Percentiles rank a stretch among this genome's conserved stretches.
Evolutionary conservation across 2,888 invertebrate genomes (phyloP).

Genomic region (Acrocyrtus sp.): DNA sequence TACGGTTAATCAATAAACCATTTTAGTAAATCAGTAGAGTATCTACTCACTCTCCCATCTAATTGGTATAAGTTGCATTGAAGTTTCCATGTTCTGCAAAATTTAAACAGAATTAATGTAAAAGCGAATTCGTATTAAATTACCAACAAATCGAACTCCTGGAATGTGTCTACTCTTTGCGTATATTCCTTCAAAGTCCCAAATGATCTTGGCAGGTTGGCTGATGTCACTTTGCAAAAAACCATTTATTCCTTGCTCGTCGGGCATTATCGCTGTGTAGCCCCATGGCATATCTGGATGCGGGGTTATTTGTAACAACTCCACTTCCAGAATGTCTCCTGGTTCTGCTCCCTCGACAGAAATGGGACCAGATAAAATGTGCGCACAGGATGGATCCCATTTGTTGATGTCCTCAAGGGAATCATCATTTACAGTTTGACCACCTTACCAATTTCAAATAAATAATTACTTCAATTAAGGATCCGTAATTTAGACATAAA

Average conservation of each 20-base stretch:
- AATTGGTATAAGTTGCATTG: no score
- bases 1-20: neutral
- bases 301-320: conserved; percentile 54
- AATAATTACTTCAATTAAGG: no score
- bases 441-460: conserved; percentile 44
- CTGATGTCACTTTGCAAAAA: conserved; percentile 46
- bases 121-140: no score
- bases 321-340: conserved; percentile 56
- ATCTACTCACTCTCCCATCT: no score
- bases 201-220: conserved; percentile 50
- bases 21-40: no score
- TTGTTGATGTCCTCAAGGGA: conserved; percentile 31
- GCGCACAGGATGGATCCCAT: conserved; percentile 34
- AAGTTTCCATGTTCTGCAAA: no score
- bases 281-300: conserved; percentile 43
- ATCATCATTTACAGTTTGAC: conserved; percentile 52
- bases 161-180: conserved; percentile 57
- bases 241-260: conserved; percentile 43
- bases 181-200: conserved; percentile 58
- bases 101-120: neutral
- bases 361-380: conserved; percentile 54
- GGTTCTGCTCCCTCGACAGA: conserved; percentile 52
- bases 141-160: conserved; percentile 48
- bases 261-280: conserved; percentile 33
- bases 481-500: no score